phyloP scores from a whole-genome alignment of 2,113 vertebrate genomes.

The Callipepla californica region DNA sequence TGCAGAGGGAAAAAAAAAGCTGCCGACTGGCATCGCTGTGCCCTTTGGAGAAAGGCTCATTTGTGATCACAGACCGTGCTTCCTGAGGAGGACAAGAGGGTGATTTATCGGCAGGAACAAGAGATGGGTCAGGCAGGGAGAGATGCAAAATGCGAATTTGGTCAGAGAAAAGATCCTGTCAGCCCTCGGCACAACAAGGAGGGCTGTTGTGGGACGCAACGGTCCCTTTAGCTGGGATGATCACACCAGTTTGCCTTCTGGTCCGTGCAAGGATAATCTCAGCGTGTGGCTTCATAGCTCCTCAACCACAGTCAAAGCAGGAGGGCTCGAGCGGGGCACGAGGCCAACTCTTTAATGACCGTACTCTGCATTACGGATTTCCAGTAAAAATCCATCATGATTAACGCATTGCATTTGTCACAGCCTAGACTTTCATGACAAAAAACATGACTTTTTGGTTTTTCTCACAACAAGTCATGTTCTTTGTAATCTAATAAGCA shows the following conservation, averaged over 20 bases:
- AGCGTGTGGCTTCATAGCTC: background rate
- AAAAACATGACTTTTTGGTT: constrained; percentile 58
- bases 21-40: background rate
- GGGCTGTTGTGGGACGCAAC: background rate
- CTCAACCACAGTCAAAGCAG: background rate
- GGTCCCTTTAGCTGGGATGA: background rate
- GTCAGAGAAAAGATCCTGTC: background rate
- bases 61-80: background rate
- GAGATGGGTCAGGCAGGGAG: constrained; percentile 26
- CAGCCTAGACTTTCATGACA: constrained; percentile 59
- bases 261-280: background rate
- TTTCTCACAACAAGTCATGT: constrained; percentile 67
- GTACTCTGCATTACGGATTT: constrained; percentile 16
- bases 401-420: constrained; percentile 56
- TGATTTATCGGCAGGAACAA: constrained; percentile 51
- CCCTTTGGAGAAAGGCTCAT: background rate
- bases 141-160: background rate
- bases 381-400: constrained; percentile 65
- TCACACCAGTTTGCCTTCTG: background rate
- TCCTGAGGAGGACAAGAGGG: constrained; percentile 47
- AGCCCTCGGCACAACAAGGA: background rate
- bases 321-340: background rate
- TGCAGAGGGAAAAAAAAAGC: background rate
- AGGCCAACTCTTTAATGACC: constrained; percentile 12
- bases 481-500: constrained; percentile 64